Evolutionary conservation across 2,888 invertebrate genomes (phyloP), one percentile per base, ranked within the genome.

Genomic region (Calephelis perditalis): DNA sequence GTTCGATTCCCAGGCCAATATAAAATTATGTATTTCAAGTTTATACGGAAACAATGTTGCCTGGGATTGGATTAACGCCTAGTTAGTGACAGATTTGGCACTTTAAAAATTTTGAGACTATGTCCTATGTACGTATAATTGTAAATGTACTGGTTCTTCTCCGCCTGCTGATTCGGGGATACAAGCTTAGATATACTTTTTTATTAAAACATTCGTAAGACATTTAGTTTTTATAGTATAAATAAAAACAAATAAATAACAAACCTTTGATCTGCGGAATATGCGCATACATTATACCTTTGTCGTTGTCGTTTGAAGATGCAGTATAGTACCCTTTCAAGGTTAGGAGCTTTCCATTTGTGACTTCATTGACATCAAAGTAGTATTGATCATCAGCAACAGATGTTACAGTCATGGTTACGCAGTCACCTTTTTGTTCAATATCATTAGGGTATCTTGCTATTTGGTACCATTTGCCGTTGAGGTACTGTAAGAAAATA

Each of bases 361-460:
- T 10, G 7, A 47, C 8, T 47, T 47, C 47, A 2, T 7, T 15
- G 15, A 8, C 8, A 15, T 15, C 8, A 12, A 47, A 47, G 15
- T 15, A 47, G 7, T 47, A 47, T 15, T n/a, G n/a, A n/a, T n/a
- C 46, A 12, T 12, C 46, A 12, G 0, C 15, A 7, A 7, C 7
- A 7, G 12, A 6, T 12, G 7, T 12, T 0, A 7, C 0, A n/a
- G 7, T 6, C 7, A n/a, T 47, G 8, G 3, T 0, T 8, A 8
- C 7, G 0, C 47, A 47, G 7, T 47, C 47, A 3, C 47, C 47
- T 47, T 12, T 12, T 8, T 47, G 12, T 47, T 47, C 12, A 9
- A 47, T 15, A 8, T 47, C 47, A 47, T 47, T 47, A 4, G 47
- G 47, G 15, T 47, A 47, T 47, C 47, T 47, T 15, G 47, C 47